Evolutionary conservation across 2,113 vertebrate species (phyloP), one percentile per base, ranked within the genome.

Genomic region (Scopus umbretta): DNA sequence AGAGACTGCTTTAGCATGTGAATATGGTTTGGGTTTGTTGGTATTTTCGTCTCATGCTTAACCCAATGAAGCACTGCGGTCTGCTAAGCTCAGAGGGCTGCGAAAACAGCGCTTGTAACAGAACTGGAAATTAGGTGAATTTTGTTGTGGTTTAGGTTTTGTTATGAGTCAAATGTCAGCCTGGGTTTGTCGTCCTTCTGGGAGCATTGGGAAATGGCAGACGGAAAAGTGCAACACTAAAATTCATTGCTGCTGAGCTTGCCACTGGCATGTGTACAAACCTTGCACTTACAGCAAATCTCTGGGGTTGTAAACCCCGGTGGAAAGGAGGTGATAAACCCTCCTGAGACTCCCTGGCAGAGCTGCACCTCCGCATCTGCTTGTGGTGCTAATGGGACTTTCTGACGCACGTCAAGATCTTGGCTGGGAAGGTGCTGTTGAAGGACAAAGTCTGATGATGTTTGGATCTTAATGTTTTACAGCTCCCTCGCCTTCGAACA

Each of bases 401-500:
- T 15, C 47, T 84, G 84, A 38, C 2, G 16, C 45, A 21, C 9
- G 0, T 50, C 2, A 1, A 76, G 79, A 19, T 82, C 85, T 82
- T 59, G 27, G 13, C 61, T 47, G 50, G 63, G 83, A 93, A 92
- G 91, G 95, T 88, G 91, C 85, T 73, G 3, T 4, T 76, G 96
- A 96, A 95, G 91, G 96, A 76, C 94, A 67, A 67, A 66, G 83
- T 26, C 52, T 95, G 95, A 1, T 52, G 56, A 11, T 96, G 90
- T 94, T 96, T 56, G 74, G 89, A 29, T 65, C 63, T 84, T 70
- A 56, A 38, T 16, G 80, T 94, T 95, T 96, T 92, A 92, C 90
- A 91, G 86, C 95, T 97, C 67, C 36, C 66, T 73, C 97, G 86
- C 90, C 86, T 90, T 72, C 38, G 52, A 93, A 88, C 86, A 94